Conservation (phyloP, 2,797 vertebrate genomes). For the Lerista edwardsae region DNA sequence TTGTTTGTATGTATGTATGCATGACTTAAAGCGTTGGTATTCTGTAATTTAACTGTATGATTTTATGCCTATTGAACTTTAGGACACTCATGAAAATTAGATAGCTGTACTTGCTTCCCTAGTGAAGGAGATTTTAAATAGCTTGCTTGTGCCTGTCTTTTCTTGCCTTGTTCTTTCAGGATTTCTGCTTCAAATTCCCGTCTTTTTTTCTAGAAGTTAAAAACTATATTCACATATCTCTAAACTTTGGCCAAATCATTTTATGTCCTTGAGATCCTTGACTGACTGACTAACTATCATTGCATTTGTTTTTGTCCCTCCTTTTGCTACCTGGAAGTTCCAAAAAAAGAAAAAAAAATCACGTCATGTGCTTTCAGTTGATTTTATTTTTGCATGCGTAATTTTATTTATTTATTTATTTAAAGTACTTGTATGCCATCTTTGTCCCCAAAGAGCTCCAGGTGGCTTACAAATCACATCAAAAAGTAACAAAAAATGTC, state of each 20-base stretch:
- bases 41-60: conserved; percentile 71
- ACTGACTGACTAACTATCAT: conserved; percentile 16
- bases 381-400: too few relatives aligned
- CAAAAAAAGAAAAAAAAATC: too few relatives aligned
- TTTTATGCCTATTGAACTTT: conserved; percentile 72
- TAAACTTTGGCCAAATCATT: conserved; percentile 35
- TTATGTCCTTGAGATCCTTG: too few relatives aligned
- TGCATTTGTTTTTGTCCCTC: conserved; percentile 32
- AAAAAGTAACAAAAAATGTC: too few relatives aligned
- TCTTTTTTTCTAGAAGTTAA: conserved; percentile 45
- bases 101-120: conserved; percentile 62
- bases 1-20: conserved; percentile 78
- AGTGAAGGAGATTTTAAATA: conserved; percentile 67
- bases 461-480: too few relatives aligned
- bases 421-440: too few relatives aligned
- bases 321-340: conserved; percentile 23
- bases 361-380: too few relatives aligned
- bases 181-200: conserved; percentile 50
- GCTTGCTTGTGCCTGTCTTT: conserved; percentile 56
- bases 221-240: conserved; percentile 58
- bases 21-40: conserved; percentile 72
- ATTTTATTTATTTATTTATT: too few relatives aligned
- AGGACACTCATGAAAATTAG: conserved; percentile 69
- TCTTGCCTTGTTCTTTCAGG: conserved; percentile 49
- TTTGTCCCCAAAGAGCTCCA: too few relatives aligned